Conservation (phyloP, 2,113 vertebrate genomes). For the Varanus komodoensis region DNA sequence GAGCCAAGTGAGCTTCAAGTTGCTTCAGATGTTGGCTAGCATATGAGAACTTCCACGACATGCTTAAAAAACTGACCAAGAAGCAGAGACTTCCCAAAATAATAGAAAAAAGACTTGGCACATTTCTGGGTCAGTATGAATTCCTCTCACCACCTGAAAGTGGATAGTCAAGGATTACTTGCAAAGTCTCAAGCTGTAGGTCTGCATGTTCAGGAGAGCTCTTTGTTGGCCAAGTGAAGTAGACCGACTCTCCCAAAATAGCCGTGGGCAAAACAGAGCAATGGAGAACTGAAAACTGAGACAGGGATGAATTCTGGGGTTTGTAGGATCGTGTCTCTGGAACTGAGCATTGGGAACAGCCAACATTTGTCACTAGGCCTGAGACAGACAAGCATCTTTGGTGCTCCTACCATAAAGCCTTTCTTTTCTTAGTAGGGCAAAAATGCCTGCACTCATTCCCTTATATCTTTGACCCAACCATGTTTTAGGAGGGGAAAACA, state of each 20-base stretch:
- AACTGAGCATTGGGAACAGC: neutral
- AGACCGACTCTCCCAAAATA: too few species aligned
- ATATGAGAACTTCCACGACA: neutral
- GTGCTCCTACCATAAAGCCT: neutral
- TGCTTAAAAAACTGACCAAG: neutral
- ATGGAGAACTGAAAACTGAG: neutral
- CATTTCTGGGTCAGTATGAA: too few species aligned
- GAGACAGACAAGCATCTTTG: neutral
- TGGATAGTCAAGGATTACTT: neutral
- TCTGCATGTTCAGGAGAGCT: too few species aligned
- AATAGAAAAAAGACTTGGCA: too few species aligned
- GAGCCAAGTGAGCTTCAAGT: too few species aligned
- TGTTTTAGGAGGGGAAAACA: neutral
- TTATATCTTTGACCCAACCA: neutral
- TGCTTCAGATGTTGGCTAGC: neutral
- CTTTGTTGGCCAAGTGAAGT: too few species aligned
- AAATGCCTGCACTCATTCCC: neutral
- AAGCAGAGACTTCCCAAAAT: too few species aligned
- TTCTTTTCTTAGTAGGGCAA: neutral
- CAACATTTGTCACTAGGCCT: neutral
- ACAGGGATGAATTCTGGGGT: neutral
- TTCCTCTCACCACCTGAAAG: neutral
- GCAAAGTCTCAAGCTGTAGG: neutral
- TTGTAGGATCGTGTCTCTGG: neutral
- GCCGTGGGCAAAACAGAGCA: too few species aligned